Conservation (phyloP, 2,113 vertebrate genomes). For the Pantherophis guttatus region DNA sequence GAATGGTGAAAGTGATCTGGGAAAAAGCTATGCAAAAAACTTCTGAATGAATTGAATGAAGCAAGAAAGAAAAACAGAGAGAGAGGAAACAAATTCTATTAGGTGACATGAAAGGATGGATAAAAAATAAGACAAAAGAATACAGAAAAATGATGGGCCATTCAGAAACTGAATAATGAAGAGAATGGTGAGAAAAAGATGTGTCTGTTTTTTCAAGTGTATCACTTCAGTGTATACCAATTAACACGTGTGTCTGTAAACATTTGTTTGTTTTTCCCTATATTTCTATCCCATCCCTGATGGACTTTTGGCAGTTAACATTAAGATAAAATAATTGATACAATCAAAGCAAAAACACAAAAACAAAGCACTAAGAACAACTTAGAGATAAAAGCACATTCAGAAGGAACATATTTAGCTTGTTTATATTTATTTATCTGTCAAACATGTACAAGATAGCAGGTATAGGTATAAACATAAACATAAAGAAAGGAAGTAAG, state of each 20-base stretch:
- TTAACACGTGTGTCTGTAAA: neutral
- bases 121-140: neutral
- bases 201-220: neutral
- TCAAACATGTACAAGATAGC: too few relatives aligned
- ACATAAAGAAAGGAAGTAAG: too few relatives aligned
- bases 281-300: neutral
- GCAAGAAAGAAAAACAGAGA: neutral
- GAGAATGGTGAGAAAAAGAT: neutral
- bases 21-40: neutral
- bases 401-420: neutral
- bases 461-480: too few relatives aligned
- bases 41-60: neutral
- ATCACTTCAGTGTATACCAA: neutral
- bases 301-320: neutral
- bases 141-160: neutral
- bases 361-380: neutral
- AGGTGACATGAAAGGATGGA: neutral
- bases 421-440: neutral
- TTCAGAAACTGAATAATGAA: neutral
- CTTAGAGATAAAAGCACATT: neutral
- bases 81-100: neutral
- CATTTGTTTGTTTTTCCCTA: neutral
- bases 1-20: neutral
- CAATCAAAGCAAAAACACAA: neutral
- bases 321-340: neutral